Evolutionary conservation across 2,888 invertebrate species (phyloP).

Genomic region (Bombylius major): DNA sequence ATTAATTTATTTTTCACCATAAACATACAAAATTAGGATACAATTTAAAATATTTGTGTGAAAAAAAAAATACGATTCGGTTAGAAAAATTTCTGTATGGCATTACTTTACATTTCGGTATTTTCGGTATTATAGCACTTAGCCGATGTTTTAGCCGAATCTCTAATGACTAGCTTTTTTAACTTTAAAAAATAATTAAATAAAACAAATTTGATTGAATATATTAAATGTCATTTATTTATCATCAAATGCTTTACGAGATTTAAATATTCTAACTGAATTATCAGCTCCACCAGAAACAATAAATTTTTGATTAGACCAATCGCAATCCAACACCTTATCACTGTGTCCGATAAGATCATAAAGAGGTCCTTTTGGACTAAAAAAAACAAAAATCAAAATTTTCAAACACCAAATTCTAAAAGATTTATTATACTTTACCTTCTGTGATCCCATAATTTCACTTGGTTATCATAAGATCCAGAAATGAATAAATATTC

Average conservation of each 20-base stretch:
- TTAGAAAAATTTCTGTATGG: too few species aligned
- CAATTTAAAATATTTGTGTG: too few species aligned
- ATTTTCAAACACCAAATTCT: neutral
- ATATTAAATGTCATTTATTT: conserved; percentile 1
- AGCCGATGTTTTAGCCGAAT: too few species aligned
- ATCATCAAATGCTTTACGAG: conserved; percentile 37
- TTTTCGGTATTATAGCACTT: too few species aligned
- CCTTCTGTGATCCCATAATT: conserved; percentile 94
- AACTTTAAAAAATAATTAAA: too few species aligned
- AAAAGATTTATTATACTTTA: conserved; percentile 23
- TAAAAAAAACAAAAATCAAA: conserved; percentile 32
- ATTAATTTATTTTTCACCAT: too few species aligned
- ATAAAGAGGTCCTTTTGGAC: conserved; percentile 82
- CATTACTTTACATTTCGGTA: too few species aligned
- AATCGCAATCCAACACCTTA: conserved; percentile 85
- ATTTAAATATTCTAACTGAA: conserved; percentile 76
- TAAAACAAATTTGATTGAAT: too few species aligned
- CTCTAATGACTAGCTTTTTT: too few species aligned
- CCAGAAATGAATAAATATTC: conserved; percentile 84
- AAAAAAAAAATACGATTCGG: too few species aligned
- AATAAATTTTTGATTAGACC: conserved; percentile 76
- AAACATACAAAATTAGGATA: too few species aligned
- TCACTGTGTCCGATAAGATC: conserved; percentile 90
- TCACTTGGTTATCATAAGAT: conserved; percentile 79
- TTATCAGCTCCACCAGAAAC: conserved; percentile 91